Conservation (phyloP, 2,113 vertebrate genomes). For the Platycercus adscitus region DNA sequence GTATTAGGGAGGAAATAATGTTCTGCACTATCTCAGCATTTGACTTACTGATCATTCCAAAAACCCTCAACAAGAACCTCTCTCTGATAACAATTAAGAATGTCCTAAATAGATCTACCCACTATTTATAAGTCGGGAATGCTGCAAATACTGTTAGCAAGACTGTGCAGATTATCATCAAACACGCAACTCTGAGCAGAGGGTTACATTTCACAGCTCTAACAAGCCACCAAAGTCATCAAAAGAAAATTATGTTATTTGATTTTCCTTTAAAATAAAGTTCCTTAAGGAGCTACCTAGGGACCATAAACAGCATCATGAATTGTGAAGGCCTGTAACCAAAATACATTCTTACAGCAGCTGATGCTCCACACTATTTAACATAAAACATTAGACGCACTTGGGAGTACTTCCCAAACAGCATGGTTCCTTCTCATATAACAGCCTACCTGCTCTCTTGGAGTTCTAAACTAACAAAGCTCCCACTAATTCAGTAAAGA, state of each 20-base stretch:
- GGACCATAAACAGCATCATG: neutral
- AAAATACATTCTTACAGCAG: neutral
- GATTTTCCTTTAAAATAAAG: neutral
- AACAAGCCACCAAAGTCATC: neutral
- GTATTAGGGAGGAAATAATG: neutral
- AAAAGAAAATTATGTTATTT: neutral
- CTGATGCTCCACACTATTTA: neutral
- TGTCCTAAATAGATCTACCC: neutral
- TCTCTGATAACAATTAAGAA: neutral
- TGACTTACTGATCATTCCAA: neutral
- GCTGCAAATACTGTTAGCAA: neutral
- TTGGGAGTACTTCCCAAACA: neutral
- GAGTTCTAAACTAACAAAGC: neutral
- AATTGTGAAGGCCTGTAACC: neutral
- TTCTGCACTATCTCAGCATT: neutral
- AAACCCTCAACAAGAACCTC: neutral
- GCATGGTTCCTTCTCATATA: neutral
- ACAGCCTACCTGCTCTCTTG: neutral
- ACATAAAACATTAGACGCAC: neutral
- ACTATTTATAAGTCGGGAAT: neutral
- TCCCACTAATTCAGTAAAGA: neutral
- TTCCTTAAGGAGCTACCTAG: neutral
- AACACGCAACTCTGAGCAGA: neutral
- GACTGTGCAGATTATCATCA: neutral
- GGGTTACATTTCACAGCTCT: neutral